Base-by-base conservation (phyloP, 2,888 invertebrate genomes). In the Petrophora chlorosata region DNA sequence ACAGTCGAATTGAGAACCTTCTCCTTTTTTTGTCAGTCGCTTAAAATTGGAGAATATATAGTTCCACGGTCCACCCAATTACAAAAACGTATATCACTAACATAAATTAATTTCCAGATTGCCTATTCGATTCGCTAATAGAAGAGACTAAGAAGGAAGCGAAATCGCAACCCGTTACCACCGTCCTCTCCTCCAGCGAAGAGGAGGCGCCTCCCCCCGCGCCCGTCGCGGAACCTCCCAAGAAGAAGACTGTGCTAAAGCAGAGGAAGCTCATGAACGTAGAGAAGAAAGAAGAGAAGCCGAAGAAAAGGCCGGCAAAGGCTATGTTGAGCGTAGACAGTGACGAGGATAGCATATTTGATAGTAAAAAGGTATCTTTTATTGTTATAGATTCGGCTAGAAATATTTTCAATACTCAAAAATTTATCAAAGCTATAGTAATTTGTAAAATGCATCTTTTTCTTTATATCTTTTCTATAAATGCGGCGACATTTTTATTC, bases 271-370 rank as follows among this genome's bases (percentile, higher is more conserved):
- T 82, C 0, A 63, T 79, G 66, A 75, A 73, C 10, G 34, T 61
- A 0, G 80, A 75, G 17, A 73, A 58, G 5, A 5, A 10, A 0
- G 36, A 44, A 25, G 30, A 70, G 23, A 86, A 85, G 29, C 76
- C 85, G 0, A 88, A 85, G 72, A 90, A 90, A 59, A 71, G 90
- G 49, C 82, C 85, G 0, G 76, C 77, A 0, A 87, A 83, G 48
- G 75, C 67, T 0, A 59, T 80, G 35, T 28, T 84, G 4, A 85
- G 80, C 25, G 59, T 71, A 2, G 85, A 85, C 15, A 81, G 80
- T 7, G 90, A 90, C 36, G 88, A 90, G 49, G 89, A 88, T 42
- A 86, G 85, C 62, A 86, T 88, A 80, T 91, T 90, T 77, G 84
- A 87, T 51, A 85, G 72, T 67, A 89, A 78, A 79, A 90, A 89